These are phyloP conservation scores for Chrysolina oricalcia DNA, from an alignment of 2,888 invertebrate genomes.

Conservation along the genomic window DNA sequence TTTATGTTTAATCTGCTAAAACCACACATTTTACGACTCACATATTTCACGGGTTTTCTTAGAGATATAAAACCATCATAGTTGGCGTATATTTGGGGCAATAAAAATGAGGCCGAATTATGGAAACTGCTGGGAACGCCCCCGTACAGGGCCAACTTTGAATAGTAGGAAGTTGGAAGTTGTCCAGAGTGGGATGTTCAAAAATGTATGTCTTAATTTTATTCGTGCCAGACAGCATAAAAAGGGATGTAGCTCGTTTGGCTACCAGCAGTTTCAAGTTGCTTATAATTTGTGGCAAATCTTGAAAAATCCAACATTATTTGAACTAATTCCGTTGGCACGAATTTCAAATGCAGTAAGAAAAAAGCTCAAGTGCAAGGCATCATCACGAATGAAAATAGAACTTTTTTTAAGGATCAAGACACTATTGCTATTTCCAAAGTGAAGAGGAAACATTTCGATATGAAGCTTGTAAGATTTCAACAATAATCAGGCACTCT, in stretches of 20 bases:
- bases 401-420: too few relatives aligned
- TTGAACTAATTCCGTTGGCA: not conserved
- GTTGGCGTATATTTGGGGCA: conserved; percentile 31
- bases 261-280: not conserved
- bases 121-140: conserved; percentile 24
- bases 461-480: too few relatives aligned
- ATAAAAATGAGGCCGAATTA: conserved; percentile 19
- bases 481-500: too few relatives aligned
- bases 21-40: conserved; percentile 10
- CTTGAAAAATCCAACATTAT: not conserved
- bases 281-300: not conserved
- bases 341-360: not conserved
- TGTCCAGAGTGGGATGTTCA: conserved; percentile 23
- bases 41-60: conserved; percentile 3
- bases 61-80: conserved; percentile 21
- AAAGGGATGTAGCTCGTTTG: not conserved
- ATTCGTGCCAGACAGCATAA: not conserved
- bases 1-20: conserved; percentile 31
- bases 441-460: too few relatives aligned
- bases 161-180: conserved; percentile 26
- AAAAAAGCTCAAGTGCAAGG: too few relatives aligned
- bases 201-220: conserved; percentile 7
- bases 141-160: conserved; percentile 30
- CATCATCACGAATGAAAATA: too few relatives aligned
- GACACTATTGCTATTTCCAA: too few relatives aligned